Percentiles rank a stretch among this genome's conserved stretches.
Conservation (phyloP, 2,113 vertebrate species). For the Passer montanus region DNA sequence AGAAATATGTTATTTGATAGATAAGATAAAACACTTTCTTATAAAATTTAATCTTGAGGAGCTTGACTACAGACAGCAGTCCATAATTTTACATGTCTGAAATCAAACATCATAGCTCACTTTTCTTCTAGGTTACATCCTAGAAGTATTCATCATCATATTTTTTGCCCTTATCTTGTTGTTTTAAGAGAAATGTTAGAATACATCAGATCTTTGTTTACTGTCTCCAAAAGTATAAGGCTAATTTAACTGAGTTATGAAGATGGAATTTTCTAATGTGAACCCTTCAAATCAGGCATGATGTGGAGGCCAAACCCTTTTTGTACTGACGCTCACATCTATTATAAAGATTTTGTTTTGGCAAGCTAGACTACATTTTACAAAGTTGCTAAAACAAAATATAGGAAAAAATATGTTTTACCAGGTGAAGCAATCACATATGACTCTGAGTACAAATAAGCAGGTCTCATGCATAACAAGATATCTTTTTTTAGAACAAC, state of each 20-base stretch:
- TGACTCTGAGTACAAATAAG: not conserved
- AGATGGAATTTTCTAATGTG: not conserved
- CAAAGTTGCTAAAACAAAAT: not conserved
- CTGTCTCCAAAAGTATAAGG: not conserved
- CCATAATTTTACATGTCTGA: not conserved
- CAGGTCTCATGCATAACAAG: not conserved
- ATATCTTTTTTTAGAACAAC: not conserved
- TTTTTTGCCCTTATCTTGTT: not conserved
- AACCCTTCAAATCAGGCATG: not conserved
- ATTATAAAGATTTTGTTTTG: not conserved
- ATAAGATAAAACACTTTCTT: not conserved
- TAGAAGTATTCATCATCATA: not conserved
- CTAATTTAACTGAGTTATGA: not conserved
- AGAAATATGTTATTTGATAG: not conserved
- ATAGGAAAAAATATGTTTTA: not conserved
- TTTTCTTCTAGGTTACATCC: not conserved
- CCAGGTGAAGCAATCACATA: not conserved
- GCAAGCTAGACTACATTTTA: not conserved
- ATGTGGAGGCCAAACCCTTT: not conserved
- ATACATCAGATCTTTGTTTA: not conserved
- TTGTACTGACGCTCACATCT: not conserved
- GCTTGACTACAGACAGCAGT: not conserved
- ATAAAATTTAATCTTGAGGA: not conserved
- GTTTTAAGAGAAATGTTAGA: not conserved
- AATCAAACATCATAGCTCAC: not conserved